A percentile compares a stretch with the other conserved stretches of the same genome.
Evolutionary conservation across 2,113 vertebrate species (phyloP).

Genomic region (Paradoxurus hermaphroditus): DNA sequence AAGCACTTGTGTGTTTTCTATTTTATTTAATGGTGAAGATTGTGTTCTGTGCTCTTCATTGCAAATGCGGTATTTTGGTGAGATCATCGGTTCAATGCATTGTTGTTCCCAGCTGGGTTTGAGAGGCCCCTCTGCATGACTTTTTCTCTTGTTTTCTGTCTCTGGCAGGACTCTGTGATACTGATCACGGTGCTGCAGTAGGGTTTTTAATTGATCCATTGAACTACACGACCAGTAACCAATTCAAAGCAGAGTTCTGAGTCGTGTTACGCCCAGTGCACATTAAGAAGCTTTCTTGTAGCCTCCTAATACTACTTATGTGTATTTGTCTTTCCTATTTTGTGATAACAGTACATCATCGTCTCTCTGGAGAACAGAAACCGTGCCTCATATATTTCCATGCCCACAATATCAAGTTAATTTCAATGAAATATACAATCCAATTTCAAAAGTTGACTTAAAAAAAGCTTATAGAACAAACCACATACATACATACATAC

Average conservation of each 20-base stretch:
- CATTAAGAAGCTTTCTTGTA: not conserved
- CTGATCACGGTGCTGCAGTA: not conserved
- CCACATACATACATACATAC: not conserved
- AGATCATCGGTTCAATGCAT: not conserved
- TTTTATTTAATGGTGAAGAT: not conserved
- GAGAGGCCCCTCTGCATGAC: not conserved
- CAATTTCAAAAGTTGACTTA: not conserved
- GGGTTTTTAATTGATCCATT: not conserved
- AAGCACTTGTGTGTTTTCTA: not conserved
- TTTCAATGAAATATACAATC: not conserved
- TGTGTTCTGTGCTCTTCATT: not conserved
- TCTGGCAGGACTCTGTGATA: not conserved
- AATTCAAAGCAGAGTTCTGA: not conserved
- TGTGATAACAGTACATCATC: not conserved
- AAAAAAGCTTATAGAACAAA: not conserved
- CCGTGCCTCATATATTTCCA: not conserved
- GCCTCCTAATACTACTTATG: not conserved
- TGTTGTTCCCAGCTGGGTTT: not conserved
- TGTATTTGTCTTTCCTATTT: not conserved
- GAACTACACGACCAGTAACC: not conserved
- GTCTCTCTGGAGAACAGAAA: not conserved
- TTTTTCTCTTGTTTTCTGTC: not conserved
- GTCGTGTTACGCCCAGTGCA: not conserved
- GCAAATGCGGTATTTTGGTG: not conserved
- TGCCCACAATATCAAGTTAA: not conserved